Base-by-base conservation (phyloP, 1,140 invertebrate species). In the Eueides isabella region DNA sequence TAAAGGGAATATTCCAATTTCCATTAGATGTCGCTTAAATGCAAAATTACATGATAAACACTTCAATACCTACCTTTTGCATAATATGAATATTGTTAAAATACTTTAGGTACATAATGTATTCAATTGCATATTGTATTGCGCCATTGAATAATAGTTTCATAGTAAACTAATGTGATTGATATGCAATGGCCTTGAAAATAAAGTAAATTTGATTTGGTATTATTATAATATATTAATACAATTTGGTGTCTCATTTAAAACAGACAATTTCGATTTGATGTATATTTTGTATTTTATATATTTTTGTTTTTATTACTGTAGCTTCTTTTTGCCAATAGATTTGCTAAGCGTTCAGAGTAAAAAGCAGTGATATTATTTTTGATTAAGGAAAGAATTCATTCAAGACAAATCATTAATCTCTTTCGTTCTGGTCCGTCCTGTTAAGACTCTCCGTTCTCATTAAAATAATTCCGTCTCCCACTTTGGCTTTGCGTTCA, bases 291-390 rank as follows among this genome's bases (percentile, higher is more conserved):
- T 55, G 4, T 12, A 11, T 23, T 55, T 55, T 55, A 23, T 55
- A 55, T 55, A 26, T 55, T 55, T 55, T 55, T 55, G 48, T 26
- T 55, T 55, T 26, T 55, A 55, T 55, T 55, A 26, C 19, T 11
- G 48, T 55, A 55, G 48, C 48, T 23, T 23, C 48, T 7, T 19
- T 1, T 55, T 6, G 2, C 19, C 19, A 9, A 7, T 55, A 26
- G 7, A 4, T 4, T 9, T 12, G 48, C 48, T n/a, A 19, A 41
- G 14, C 3, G 16, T 16, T 41, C n/a, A 48, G 2, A 48, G n/a
- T 19, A 6, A 48, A 48, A 19, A 19, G 41, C 1, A 19, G 19
- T 7, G 19, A 19, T 16, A 6, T 7, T 19, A 48, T 48, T 48
- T 23, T 2, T 48, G 7, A 7, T 7, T 48, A 48, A 48, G 41